Evolutionary conservation across 2,113 vertebrate genomes (phyloP).

Genomic region (Chaetops frenatus): DNA sequence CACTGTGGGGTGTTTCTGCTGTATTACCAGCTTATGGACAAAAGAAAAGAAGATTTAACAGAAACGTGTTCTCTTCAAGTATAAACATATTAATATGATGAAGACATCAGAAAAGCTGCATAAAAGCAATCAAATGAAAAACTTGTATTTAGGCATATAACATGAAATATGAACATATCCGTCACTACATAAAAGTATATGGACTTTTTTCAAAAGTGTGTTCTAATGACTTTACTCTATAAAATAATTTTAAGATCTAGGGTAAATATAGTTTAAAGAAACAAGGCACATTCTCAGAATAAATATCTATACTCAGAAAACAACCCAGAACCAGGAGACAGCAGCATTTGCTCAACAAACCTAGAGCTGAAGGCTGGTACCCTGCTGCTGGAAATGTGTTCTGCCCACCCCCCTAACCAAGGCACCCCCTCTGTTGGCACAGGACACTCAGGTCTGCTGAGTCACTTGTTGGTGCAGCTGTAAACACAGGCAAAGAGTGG

Average conservation of each 20-base stretch:
- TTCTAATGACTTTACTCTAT: background rate
- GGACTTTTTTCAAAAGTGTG: background rate
- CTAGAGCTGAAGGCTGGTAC: background rate
- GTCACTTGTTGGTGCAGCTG: slow-evolving; percentile 2
- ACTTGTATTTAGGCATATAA: background rate
- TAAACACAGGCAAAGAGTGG: background rate
- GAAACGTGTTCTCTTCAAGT: background rate
- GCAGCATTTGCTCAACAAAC: background rate
- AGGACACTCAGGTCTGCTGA: background rate
- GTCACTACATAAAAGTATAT: background rate
- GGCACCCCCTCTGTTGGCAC: background rate
- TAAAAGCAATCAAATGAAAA: background rate
- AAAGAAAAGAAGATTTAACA: background rate
- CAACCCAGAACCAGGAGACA: background rate
- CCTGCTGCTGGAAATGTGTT: background rate
- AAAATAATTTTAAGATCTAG: background rate
- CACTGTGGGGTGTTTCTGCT: background rate
- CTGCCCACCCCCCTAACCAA: rapidly evolving
- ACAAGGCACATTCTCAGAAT: background rate
- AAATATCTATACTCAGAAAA: background rate
- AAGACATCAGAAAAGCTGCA: background rate
- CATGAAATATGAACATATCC: background rate
- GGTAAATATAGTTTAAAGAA: background rate
- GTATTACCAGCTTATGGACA: background rate
- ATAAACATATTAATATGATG: background rate